Conservation (phyloP, 2,113 vertebrate genomes). For the Mirza zaza region DNA sequence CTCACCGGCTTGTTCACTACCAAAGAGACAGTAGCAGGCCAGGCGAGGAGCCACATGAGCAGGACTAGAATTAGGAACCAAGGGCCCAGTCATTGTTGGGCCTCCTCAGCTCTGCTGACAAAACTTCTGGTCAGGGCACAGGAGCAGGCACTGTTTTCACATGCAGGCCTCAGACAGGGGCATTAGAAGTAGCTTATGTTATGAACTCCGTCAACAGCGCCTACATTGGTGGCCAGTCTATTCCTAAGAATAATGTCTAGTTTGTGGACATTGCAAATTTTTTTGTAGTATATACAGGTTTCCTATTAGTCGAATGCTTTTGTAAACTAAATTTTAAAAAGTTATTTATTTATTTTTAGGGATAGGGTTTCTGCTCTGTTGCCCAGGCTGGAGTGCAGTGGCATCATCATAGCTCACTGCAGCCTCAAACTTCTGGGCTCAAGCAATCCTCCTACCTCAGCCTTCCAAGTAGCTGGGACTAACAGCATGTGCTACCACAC, state of each 20-base stretch:
- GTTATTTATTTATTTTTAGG: no score
- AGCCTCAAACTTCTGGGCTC: no score
- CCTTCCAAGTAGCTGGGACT: no score
- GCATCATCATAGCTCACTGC: no score
- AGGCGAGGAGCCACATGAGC: background rate
- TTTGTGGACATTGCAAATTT: constrained; percentile 37
- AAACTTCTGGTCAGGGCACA: background rate
- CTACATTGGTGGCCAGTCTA: background rate
- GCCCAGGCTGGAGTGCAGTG: no score
- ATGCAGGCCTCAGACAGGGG: background rate
- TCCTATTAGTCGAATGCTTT: constrained; percentile 13
- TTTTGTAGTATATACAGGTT: background rate
- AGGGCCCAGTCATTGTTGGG: background rate
- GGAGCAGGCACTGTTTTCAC: background rate
- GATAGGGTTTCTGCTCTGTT: background rate
- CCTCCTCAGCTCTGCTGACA: background rate
- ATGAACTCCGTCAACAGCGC: background rate
- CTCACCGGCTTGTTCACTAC: background rate
- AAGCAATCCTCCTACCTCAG: no score
- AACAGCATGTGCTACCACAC: no score
- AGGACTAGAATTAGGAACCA: background rate
- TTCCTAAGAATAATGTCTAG: constrained; percentile 22
- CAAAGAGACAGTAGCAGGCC: background rate
- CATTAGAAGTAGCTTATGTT: background rate
- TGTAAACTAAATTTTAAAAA: constrained; percentile 10